Base-by-base conservation (phyloP, 1,140 invertebrate genomes). In the Trissolcus basalis region DNA sequence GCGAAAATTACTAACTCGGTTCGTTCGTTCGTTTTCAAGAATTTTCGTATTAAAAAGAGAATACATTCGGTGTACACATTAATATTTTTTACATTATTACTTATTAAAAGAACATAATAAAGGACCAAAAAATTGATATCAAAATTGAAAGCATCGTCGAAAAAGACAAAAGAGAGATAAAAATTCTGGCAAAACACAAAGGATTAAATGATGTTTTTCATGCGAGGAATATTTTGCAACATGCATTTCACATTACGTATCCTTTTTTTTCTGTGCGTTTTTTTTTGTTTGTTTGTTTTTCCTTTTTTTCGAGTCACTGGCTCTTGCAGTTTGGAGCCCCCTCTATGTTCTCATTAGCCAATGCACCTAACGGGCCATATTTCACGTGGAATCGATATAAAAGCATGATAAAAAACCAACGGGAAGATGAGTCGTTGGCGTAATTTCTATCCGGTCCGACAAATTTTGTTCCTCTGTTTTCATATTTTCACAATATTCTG, bases 271-370 rank as follows among this genome's bases (percentile, higher is more conserved):
- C 47, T 68, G 19, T 27, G 19, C 6, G 1, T 27, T 27, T 27
- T 27, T 27, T 27, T 27, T 27, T 27, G 19, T 27, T 27, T 27
- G 1, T 27, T 27, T 27, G 19, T 53, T 58, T 53, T 58, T 49
- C 39, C 11, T 53, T 14, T 33, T 15, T 48, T 14, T 19, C 7
- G 3, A 51, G 19, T 35, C 16, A 12, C 43, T 53, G 19, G 10
- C n/a, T 43, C 32, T 54, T 67, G 36, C 50, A 69, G 27, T 41
- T 54, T 14, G 27, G 15, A 13, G 14, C 43, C 33, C 43, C 50
- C 14, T 53, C 45, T 53, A 60, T 51, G 61, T 74, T 74, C 61
- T 74, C 71, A 67, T 74, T 74, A 74, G 71, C 71, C 44, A 36
- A 45, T 43, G 50, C 55, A 44, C 56, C 70, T 54, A 60, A 33